Conservation (phyloP, 2,888 invertebrate species). For the Oscheius sp. region DNA sequence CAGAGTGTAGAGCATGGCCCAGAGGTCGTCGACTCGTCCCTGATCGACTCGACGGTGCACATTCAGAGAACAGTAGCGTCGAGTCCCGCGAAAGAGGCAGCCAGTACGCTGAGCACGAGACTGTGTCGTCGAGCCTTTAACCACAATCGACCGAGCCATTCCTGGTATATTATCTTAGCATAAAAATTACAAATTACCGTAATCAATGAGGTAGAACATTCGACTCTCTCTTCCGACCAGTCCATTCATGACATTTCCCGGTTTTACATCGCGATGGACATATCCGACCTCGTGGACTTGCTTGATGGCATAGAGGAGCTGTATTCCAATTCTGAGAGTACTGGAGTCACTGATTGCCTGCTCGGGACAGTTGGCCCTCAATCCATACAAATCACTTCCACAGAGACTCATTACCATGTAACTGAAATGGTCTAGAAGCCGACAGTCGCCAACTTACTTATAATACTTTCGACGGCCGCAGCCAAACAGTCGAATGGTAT, state of each 20-base stretch:
- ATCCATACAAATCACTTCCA: slow-evolving; percentile 51
- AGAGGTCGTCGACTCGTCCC: slow-evolving; percentile 33
- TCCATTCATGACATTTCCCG: slow-evolving; percentile 60
- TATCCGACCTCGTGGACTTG: slow-evolving; percentile 58
- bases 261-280: slow-evolving; percentile 62
- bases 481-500: not conserved
- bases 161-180: slow-evolving; percentile 10
- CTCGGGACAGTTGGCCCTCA: slow-evolving; percentile 39
- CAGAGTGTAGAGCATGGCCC: slow-evolving; percentile 22
- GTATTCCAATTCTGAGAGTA: slow-evolving; percentile 51
- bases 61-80: slow-evolving; percentile 30
- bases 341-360: slow-evolving; percentile 46
- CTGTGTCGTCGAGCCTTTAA: not conserved
- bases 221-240: slow-evolving; percentile 44
- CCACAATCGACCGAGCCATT: slow-evolving; percentile 15
- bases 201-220: slow-evolving; percentile 54
- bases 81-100: slow-evolving; percentile 26
- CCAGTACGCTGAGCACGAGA: slow-evolving; percentile 1
- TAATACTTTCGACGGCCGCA: not conserved
- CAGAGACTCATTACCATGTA: slow-evolving; percentile 57
- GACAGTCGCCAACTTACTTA: not conserved
- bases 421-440: slow-evolving; percentile 32
- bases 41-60: slow-evolving; percentile 2
- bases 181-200: slow-evolving; percentile 36
- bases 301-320: slow-evolving; percentile 52